A percentile compares a stretch with the other conserved stretches of the same genome.
phyloP scores from a whole-genome alignment of 30 jellyfish, hydroid and myxozoan genomes.

The Turritopsis dohrnii region DNA sequence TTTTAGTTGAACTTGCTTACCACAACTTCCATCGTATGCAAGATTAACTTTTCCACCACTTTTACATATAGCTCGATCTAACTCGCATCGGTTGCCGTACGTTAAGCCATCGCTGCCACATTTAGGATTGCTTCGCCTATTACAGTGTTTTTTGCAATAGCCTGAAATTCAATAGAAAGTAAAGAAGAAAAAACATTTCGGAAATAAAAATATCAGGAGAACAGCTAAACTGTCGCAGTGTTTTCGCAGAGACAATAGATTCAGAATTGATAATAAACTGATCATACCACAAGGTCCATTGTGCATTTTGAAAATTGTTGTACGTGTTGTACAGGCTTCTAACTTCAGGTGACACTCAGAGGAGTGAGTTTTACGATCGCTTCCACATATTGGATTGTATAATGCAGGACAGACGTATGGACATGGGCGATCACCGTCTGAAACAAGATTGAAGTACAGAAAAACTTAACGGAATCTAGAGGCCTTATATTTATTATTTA shows the following conservation, averaged over 20 bases:
- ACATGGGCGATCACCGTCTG: neutral
- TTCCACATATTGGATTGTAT: conserved; percentile 80
- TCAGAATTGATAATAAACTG: too few species aligned
- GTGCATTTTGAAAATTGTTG: conserved; percentile 25
- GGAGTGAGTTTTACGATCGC: conserved; percentile 69
- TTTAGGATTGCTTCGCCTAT: neutral
- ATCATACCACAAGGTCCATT: conserved; percentile 60
- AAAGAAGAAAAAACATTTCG: neutral
- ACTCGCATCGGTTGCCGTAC: neutral
- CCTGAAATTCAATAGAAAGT: conserved; percentile 10
- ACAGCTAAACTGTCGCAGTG: too few species aligned
- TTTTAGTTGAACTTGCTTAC: neutral
- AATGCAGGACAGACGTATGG: conserved; percentile 55
- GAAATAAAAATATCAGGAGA: neutral
- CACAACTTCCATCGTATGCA: conserved; percentile 28
- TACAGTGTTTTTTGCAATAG: neutral
- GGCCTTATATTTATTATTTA: conserved; percentile 42
- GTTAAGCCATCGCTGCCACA: conserved; percentile 18
- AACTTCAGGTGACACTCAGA: conserved; percentile 66
- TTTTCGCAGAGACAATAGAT: too few species aligned
- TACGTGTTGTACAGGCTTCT: conserved; percentile 42
- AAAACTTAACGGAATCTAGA: neutral
- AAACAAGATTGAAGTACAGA: neutral
- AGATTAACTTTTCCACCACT: conserved; percentile 17
- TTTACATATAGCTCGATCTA: neutral